Evolutionary conservation across 1,140 invertebrate species (phyloP).

Genomic region (Drosophila sproati): DNA sequence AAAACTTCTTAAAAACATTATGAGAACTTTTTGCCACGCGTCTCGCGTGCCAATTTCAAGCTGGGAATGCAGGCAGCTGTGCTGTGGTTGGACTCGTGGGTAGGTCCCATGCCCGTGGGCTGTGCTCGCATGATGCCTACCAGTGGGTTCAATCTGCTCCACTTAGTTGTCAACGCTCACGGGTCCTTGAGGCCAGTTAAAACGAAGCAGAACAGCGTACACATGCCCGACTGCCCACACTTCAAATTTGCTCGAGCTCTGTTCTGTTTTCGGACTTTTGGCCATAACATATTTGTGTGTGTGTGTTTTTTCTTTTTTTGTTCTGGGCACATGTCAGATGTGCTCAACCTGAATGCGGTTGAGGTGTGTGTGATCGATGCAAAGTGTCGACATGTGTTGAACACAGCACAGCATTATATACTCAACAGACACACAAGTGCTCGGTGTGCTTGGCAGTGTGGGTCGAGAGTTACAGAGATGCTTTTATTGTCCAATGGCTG

Average conservation of each 20-base stretch:
- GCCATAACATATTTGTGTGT: constrained; percentile 1
- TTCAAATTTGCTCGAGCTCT: constrained; percentile 2
- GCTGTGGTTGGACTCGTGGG: background rate
- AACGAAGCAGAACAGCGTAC: background rate
- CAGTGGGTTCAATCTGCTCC: constrained; percentile 28
- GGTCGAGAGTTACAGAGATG: background rate
- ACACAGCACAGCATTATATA: constrained; percentile 44
- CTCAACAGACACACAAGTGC: constrained; percentile 32
- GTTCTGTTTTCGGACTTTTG: background rate
- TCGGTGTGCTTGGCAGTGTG: constrained; percentile 20
- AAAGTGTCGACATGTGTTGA: constrained; percentile 62
- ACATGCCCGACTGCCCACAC: constrained; percentile 12
- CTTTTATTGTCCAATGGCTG: constrained; percentile 13
- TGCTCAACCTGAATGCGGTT: constrained; percentile 19
- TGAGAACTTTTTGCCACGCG: constrained; percentile 23
- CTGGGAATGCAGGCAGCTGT: constrained; percentile 8
- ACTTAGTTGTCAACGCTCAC: constrained; percentile 14
- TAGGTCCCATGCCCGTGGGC: constrained; percentile 1
- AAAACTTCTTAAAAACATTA: constrained; percentile 3
- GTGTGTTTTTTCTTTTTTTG: background rate
- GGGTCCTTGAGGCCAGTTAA: constrained; percentile 29
- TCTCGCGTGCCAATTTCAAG: constrained; percentile 2
- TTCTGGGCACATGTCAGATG: background rate
- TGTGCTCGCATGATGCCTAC: constrained; percentile 7
- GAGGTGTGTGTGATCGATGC: constrained; percentile 26